These are phyloP conservation scores for Pluvianellus socialis DNA, from an alignment of 2,113 vertebrate genomes.

Conservation along the genomic window DNA sequence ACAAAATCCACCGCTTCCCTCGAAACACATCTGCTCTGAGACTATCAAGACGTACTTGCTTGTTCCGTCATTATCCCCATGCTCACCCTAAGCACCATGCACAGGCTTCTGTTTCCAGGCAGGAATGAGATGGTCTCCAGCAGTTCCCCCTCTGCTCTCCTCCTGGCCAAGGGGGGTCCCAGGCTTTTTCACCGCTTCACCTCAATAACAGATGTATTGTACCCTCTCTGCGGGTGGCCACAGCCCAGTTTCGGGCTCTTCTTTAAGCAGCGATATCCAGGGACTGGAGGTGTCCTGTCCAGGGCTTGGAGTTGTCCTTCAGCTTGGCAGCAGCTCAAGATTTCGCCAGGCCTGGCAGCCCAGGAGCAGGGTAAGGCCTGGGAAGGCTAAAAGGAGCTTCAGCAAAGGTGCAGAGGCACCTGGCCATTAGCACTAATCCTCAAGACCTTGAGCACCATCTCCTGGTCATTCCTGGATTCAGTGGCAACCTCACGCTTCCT, in stretches of 20 bases:
- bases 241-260: neutral
- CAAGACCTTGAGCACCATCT: slow-evolving; percentile 78
- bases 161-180: too few species aligned
- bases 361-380: neutral
- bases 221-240: neutral
- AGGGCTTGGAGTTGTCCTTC: neutral
- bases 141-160: neutral
- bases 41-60: neutral
- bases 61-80: neutral
- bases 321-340: neutral
- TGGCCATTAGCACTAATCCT: slow-evolving; percentile 23
- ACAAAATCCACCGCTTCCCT: neutral
- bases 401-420: neutral
- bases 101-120: neutral
- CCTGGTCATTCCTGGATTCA: slow-evolving; percentile 69
- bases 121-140: neutral
- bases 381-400: neutral
- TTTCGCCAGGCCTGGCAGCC: neutral
- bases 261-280: neutral
- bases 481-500: slow-evolving; percentile 4
- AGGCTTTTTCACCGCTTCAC: too few species aligned
- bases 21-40: neutral
- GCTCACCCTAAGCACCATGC: neutral
- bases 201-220: too few species aligned
- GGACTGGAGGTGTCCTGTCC: neutral